A percentile compares a stretch with the other conserved stretches of the same genome.
These are phyloP conservation scores for Benthosema pterotum DNA, from an alignment of 2,797 vertebrate genomes.

Conservation along the genomic window DNA sequence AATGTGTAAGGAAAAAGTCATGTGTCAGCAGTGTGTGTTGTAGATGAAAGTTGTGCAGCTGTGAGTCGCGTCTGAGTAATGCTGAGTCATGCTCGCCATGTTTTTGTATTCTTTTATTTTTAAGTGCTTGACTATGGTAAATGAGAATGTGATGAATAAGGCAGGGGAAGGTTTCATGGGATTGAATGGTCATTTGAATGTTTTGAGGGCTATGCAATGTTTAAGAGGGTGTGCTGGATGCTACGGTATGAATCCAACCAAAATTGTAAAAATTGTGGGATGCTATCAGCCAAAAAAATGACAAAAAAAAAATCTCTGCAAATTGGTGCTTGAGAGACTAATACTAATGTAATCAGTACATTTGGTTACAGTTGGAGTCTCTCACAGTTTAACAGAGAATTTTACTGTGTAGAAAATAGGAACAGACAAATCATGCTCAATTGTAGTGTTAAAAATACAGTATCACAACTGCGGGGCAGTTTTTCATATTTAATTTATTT, in stretches of 20 bases:
- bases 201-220: slow-evolving; percentile 7
- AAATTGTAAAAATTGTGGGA: not conserved
- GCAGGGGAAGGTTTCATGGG: not conserved
- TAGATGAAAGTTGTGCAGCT: slow-evolving; percentile 15
- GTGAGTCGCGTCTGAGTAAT: slow-evolving; percentile 21
- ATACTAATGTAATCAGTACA: no score
- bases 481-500: slow-evolving; percentile 80
- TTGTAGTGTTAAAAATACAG: slow-evolving; percentile 22
- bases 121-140: not conserved
- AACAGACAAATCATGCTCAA: slow-evolving; percentile 4
- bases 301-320: no score
- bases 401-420: no score
- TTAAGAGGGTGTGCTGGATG: not conserved
- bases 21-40: not conserved
- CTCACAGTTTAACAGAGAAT: no score
- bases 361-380: no score
- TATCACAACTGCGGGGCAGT: slow-evolving; percentile 82
- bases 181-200: slow-evolving; percentile 10
- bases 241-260: slow-evolving; percentile 12
- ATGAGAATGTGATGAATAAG: slow-evolving; percentile 5
- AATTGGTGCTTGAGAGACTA: no score
- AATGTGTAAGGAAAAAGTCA: no score
- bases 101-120: slow-evolving; percentile 4
- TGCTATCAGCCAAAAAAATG: no score
- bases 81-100: slow-evolving; percentile 6